Percentiles rank a stretch among this genome's conserved stretches.
These are phyloP conservation scores for Rhinolophus ferrumequinum DNA, from an alignment of 2,113 vertebrate species.

Conservation along the genomic window DNA sequence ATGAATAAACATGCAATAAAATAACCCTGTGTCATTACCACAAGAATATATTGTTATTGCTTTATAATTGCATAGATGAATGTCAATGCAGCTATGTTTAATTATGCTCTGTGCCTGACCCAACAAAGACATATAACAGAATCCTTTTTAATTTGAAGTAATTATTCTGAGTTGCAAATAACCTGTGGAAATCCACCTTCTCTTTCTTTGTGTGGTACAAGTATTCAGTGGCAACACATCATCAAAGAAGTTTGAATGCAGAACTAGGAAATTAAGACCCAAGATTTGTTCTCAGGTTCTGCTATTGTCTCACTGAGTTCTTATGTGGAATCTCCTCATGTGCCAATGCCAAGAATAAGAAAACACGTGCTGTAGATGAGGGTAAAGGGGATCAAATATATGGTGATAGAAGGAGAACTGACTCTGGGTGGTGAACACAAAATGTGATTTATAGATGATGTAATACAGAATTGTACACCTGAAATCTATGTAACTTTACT, in stretches of 20 bases:
- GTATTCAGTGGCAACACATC: not conserved
- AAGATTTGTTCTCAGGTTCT: not conserved
- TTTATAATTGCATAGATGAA: not conserved
- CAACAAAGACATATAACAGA: not conserved
- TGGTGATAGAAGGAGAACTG: no score
- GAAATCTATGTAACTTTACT: no score
- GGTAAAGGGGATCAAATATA: no score
- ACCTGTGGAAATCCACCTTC: not conserved
- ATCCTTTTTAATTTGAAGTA: conserved; percentile 9
- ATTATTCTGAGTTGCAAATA: not conserved
- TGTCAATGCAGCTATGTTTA: not conserved
- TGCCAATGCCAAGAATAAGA: not conserved
- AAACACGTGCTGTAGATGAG: not conserved
- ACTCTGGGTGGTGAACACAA: no score
- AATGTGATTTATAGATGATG: no score
- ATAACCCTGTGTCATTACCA: not conserved
- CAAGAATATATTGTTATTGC: not conserved
- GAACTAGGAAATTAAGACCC: not conserved
- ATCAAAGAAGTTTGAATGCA: not conserved
- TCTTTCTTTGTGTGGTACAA: not conserved
- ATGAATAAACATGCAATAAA: not conserved
- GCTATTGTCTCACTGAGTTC: not conserved
- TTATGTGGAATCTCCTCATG: not conserved
- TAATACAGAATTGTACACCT: no score
- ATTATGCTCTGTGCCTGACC: not conserved